Conservation (phyloP, 2,113 vertebrate genomes). For the Sterrhoptilus dennistouni region DNA sequence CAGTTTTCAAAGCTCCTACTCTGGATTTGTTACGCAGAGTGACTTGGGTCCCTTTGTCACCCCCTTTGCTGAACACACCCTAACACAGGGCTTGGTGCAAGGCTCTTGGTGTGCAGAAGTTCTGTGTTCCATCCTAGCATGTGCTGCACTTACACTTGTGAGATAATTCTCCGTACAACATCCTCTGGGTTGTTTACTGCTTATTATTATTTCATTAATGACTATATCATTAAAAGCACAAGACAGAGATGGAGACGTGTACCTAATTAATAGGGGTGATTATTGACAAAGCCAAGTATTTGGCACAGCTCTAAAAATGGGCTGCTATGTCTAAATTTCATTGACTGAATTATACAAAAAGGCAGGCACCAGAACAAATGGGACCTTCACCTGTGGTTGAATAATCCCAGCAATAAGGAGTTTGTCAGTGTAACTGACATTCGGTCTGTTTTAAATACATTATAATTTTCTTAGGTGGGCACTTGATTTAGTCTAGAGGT, state of each 20-base stretch:
- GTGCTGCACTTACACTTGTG: neutral
- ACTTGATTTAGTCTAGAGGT: neutral
- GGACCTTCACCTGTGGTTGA: neutral
- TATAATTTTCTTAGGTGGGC: neutral
- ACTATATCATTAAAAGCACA: neutral
- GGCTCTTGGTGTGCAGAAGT: neutral
- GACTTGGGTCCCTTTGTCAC: neutral
- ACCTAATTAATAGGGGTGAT: neutral
- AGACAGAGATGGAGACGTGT: neutral
- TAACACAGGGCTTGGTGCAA: neutral
- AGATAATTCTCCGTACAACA: neutral
- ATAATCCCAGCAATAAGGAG: neutral
- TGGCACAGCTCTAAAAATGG: neutral
- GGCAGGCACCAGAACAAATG: neutral
- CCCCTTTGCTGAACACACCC: neutral
- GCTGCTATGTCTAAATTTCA: neutral
- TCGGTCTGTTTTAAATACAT: neutral
- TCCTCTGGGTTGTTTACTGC: neutral
- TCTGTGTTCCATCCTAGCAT: neutral
- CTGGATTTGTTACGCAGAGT: neutral
- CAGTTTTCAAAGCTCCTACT: neutral
- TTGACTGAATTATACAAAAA: neutral
- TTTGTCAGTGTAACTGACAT: neutral
- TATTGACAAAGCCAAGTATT: neutral
- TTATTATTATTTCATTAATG: neutral